Conservation (phyloP, 2,797 vertebrate genomes). For the Notoglanidium macrostoma region DNA sequence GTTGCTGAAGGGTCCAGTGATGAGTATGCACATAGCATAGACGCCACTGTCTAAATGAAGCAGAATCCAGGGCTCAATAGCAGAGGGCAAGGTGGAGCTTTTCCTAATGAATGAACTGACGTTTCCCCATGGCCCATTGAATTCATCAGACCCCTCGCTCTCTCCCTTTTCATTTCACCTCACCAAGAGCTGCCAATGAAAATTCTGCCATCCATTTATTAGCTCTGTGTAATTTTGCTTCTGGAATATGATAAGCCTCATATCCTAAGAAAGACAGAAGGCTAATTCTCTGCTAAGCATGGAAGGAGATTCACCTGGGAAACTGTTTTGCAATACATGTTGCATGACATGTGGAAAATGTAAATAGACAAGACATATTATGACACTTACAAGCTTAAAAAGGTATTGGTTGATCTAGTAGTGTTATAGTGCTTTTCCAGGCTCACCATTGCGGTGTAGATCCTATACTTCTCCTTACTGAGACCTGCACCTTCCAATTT, state of each 20-base stretch:
- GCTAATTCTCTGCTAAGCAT: slow-evolving; percentile 44
- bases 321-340: neutral
- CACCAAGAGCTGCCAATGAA: slow-evolving; percentile 84
- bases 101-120: slow-evolving; percentile 89
- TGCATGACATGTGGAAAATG: neutral
- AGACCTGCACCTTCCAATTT: neutral
- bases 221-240: slow-evolving; percentile 74
- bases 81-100: slow-evolving; percentile 81
- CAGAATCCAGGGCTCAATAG: slow-evolving; percentile 82
- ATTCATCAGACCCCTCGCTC: slow-evolving; percentile 81
- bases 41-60: slow-evolving; percentile 81
- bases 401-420: neutral
- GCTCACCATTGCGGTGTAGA: neutral
- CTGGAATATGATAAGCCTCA: slow-evolving; percentile 67
- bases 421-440: neutral
- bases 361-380: slow-evolving; percentile 1
- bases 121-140: slow-evolving; percentile 78
- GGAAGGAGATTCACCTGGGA: neutral
- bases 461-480: neutral
- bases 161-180: slow-evolving; percentile 80
- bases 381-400: neutral
- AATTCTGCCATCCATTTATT: slow-evolving; percentile 81
- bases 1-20: neutral
- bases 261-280: slow-evolving; percentile 50
- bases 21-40: slow-evolving; percentile 68